Evolutionary conservation across 2,797 vertebrate genomes (phyloP).

Genomic region (Lacerta agilis): DNA sequence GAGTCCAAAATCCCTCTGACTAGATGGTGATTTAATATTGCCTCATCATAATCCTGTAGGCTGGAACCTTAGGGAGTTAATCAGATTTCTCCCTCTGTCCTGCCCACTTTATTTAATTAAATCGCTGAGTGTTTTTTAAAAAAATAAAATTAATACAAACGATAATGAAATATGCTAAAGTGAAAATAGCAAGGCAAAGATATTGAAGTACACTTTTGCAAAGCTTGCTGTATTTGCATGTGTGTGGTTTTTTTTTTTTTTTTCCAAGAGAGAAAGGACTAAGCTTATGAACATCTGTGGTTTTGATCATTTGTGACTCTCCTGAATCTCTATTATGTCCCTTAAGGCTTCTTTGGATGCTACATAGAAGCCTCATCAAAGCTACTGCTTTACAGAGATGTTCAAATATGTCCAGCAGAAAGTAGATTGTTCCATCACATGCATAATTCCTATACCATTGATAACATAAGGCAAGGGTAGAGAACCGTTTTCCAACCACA

Average conservation of each 20-base stretch:
- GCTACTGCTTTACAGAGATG: not conserved
- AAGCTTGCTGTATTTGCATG: not conserved
- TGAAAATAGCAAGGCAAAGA: not conserved
- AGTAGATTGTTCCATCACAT: not conserved
- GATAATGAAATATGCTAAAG: slow-evolving; percentile 17
- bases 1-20: slow-evolving; percentile 28
- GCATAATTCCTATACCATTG: not conserved
- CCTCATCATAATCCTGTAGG: slow-evolving; percentile 32
- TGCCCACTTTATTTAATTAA: slow-evolving; percentile 52
- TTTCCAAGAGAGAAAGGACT: not conserved
- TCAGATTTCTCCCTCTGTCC: slow-evolving; percentile 33
- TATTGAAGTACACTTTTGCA: not conserved
- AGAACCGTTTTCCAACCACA: no score
- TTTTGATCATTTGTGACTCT: not conserved
- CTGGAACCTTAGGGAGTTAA: slow-evolving; percentile 45
- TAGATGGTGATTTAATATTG: slow-evolving; percentile 39
- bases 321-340: not conserved
- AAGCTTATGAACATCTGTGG: not conserved
- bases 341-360: not conserved
- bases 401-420: not conserved
- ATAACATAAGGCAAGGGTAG: no score
- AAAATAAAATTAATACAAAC: slow-evolving; percentile 17
- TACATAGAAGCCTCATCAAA: not conserved
- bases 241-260: not conserved
- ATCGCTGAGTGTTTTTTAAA: slow-evolving; percentile 2